Evolutionary conservation across 2,888 invertebrate species (phyloP), one percentile per base, ranked within the genome.

Genomic region (Chrysopilus asiliformis): DNA sequence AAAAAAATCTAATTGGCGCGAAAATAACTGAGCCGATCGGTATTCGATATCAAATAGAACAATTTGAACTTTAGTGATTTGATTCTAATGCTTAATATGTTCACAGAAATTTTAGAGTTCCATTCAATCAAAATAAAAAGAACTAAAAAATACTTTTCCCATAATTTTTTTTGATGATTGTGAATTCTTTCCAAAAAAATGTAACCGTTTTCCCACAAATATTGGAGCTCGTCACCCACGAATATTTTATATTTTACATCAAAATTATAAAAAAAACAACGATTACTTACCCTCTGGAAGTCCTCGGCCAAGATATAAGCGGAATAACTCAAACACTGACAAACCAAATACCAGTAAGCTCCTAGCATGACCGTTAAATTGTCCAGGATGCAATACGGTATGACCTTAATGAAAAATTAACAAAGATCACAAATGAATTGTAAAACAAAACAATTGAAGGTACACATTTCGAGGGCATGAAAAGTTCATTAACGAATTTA

Each of bases 311-410:
- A 55, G 16, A 74, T 64, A 43, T 70, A 71, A 1, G 79, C 79
- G 4, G 76, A 72, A 12, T 65, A 61, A 42, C 77, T 78, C 13
- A 79, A 64, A 1, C 70, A 65, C 49, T 76, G 73, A 45, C 79
- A 79, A 10, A 76, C 67, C 1, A 79, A 60, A 49, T 71, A 79
- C 80, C 80, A 80, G 56, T 76, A 74, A 0, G 77, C 79, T 1
- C 79, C 79, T 28, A 79, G 55, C 53, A 78, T 67, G 44, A 77
- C 78, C 0, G 76, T 79, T 29, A 78, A 53, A 29, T 74, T 74
- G 51, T 79, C 79, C 46, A 80, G 58, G 48, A 76, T 75, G 32
- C 79, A 75, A 45, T 79, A 79, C 0, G 79, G 79, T 19, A 79
- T 58, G 2, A 72, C 67, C 67, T 69, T 51, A 26, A 45, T 32